Conservation (phyloP, 2,113 vertebrate genomes). For the Sakesphorus luctuosus region DNA sequence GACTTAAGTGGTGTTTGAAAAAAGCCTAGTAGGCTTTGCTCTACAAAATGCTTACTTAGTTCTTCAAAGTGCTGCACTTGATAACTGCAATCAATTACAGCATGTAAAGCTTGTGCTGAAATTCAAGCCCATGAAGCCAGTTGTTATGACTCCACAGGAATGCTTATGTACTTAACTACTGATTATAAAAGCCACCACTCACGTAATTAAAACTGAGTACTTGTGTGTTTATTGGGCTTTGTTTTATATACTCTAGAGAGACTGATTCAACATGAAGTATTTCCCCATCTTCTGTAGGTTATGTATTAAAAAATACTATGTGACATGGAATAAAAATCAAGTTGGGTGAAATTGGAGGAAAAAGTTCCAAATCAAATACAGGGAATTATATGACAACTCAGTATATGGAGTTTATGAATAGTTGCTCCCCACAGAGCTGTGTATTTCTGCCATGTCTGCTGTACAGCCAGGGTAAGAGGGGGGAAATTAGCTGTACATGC, state of each 20-base stretch:
- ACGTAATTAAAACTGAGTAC: neutral
- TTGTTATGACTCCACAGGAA: neutral
- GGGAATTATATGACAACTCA: neutral
- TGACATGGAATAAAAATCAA: neutral
- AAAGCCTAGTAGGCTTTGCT: neutral
- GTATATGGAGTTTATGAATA: neutral
- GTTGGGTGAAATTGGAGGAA: neutral
- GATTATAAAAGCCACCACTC: neutral
- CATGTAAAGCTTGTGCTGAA: neutral
- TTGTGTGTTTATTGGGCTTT: neutral
- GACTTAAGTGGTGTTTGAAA: neutral
- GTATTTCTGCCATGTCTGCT: neutral
- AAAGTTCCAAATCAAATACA: neutral
- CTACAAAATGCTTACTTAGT: neutral
- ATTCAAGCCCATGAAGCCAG: neutral
- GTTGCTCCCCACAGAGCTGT: neutral
- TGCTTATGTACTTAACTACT: neutral
- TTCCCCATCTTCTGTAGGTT: neutral
- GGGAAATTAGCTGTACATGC: fast-evolving
- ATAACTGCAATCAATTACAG: neutral
- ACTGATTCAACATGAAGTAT: neutral
- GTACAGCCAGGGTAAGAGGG: neutral
- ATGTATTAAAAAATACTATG: neutral
- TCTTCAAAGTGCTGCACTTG: neutral
- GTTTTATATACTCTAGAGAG: neutral